Conservation (phyloP, 2,797 vertebrate species). For the Bradypus variegatus region DNA sequence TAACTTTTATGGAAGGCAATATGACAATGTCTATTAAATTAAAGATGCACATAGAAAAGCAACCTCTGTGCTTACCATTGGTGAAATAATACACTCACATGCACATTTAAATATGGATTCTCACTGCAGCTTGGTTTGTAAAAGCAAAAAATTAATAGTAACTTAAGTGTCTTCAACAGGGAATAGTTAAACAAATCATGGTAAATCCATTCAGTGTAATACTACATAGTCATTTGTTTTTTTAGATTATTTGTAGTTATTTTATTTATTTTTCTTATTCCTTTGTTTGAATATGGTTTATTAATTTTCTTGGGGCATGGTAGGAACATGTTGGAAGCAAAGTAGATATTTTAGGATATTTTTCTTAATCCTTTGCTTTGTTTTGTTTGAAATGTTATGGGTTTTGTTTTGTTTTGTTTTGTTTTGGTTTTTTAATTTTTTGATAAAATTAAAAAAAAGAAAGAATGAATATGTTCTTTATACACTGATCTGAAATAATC, state of each 20-base stretch:
- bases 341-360: too few relatives aligned
- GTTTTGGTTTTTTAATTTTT: too few relatives aligned
- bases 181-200: background rate
- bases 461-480: background rate
- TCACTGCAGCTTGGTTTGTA: background rate
- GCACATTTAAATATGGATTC: background rate
- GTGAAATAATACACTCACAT: background rate
- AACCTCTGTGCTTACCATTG: background rate
- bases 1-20: conserved; percentile 6
- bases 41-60: conserved; percentile 10
- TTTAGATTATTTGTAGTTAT: too few relatives aligned
- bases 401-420: too few relatives aligned
- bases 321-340: too few relatives aligned
- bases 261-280: too few relatives aligned
- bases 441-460: too few relatives aligned
- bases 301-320: too few relatives aligned
- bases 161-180: background rate
- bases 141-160: background rate
- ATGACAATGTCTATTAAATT: background rate
- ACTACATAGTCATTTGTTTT: background rate
- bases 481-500: background rate
- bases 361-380: too few relatives aligned
- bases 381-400: too few relatives aligned
- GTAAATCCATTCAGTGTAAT: background rate
- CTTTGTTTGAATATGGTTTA: too few relatives aligned